A percentile compares a stretch with the other conserved stretches of the same genome.
Evolutionary conservation across 1,140 invertebrate genomes (phyloP).

Genomic region (Venturia canescens): DNA sequence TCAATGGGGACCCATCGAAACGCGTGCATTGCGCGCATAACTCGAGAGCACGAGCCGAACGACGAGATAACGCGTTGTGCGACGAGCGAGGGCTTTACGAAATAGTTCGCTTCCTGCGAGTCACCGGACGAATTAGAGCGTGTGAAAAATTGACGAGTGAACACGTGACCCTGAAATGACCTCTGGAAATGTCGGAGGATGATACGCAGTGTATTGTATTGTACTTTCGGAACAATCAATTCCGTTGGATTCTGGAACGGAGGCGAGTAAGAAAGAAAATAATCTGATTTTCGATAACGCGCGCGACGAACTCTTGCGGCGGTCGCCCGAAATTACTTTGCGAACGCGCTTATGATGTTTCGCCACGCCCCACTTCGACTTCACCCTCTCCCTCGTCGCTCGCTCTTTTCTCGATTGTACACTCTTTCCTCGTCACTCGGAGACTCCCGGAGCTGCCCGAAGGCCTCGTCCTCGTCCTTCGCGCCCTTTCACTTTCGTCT

Average conservation of each 20-base stretch:
- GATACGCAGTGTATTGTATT: not conserved
- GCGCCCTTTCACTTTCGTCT: slow-evolving; percentile 40
- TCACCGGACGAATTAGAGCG: slow-evolving; percentile 51
- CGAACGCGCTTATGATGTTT: slow-evolving; percentile 1
- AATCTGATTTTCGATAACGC: no score
- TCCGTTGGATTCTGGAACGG: not conserved
- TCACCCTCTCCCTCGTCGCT: not conserved
- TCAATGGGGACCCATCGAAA: slow-evolving; percentile 10
- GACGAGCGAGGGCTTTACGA: slow-evolving; percentile 35
- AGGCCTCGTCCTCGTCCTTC: slow-evolving; percentile 35
- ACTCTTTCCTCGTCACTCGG: slow-evolving; percentile 21
- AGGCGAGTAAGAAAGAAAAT: not conserved
- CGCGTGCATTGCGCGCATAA: slow-evolving; percentile 1
- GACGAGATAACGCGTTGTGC: slow-evolving; percentile 26
- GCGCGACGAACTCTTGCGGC: no score
- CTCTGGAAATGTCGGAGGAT: not conserved
- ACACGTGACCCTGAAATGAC: slow-evolving; percentile 25
- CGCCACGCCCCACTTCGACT: slow-evolving; percentile 13
- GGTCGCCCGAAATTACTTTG: not conserved
- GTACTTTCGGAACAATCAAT: not conserved
- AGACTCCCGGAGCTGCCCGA: slow-evolving; percentile 13
- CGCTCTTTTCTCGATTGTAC: not conserved
- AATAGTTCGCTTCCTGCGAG: slow-evolving; percentile 58
- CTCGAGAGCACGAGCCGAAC: slow-evolving; percentile 33
- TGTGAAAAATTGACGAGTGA: slow-evolving; percentile 57